These are phyloP conservation scores for Plutella xylostella DNA, from an alignment of 2,888 invertebrate species.

Conservation along the genomic window DNA sequence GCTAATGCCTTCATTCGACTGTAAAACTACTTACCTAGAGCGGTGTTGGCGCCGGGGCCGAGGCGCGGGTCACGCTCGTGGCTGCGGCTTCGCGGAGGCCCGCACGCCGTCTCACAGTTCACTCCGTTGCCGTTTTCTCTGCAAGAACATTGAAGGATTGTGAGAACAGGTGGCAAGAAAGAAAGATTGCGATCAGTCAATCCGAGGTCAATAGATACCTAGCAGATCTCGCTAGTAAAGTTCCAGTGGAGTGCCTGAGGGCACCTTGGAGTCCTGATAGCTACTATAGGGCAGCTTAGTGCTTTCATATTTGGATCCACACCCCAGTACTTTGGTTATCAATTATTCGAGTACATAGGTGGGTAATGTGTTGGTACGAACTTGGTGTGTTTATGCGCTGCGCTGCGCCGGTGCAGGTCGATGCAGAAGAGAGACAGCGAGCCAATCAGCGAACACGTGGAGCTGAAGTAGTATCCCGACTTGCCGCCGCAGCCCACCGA, in stretches of 20 bases:
- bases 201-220: no score
- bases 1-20: no score
- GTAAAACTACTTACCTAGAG: constrained; percentile 49
- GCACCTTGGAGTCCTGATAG: no score
- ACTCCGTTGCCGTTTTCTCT: constrained; percentile 59
- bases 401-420: constrained; percentile 80
- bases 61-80: constrained; percentile 56
- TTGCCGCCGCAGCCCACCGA: constrained; percentile 82
- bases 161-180: background rate
- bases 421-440: constrained; percentile 84
- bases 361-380: constrained; percentile 10
- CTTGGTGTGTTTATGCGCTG: constrained; percentile 77
- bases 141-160: constrained; percentile 7
- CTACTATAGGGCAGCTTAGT: no score
- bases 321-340: no score
- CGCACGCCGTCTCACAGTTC: constrained; percentile 50
- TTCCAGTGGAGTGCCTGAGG: no score
- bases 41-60: constrained; percentile 66
- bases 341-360: no score
- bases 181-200: no score
- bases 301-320: no score
- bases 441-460: constrained; percentile 81
- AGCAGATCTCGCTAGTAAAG: no score
- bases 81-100: constrained; percentile 47
- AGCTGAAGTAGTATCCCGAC: constrained; percentile 87